Base-by-base conservation (phyloP, 2,888 invertebrate genomes). In the Atethmia centrago region DNA sequence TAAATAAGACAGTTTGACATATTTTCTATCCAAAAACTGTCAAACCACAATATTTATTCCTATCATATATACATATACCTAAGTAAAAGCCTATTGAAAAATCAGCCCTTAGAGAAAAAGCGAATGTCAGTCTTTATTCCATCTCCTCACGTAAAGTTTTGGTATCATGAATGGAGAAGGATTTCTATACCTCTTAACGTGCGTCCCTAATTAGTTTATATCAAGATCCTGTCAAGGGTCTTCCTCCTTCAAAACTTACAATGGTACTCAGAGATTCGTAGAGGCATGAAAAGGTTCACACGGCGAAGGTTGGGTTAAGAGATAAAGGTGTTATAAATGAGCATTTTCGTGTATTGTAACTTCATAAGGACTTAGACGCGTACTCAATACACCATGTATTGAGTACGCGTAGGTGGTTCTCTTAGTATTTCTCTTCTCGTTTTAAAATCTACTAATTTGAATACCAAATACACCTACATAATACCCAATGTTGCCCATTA, bases 271-370 rank as follows among this genome's bases (percentile, higher is more conserved):
- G 40, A 67, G 64, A 58, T 65, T 61, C 68, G 83, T 71, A 45
- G 61, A 16, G 71, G 67, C 67, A 71, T 82, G 70, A 71, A 82
- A 85, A 67, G 85, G 70, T 71, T 70, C 82, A 65, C 68, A 81
- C 65, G 51, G 25, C 1, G 51, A 68, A 56, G 53, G 51, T 66
- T 51, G 40, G 47, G 49, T 58, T 28, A 31, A n/a, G 36, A 66
- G 36, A n/a, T 55, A 66, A 21, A 59, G 49, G 51, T 68, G 47
- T 74, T 40, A 47, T 49, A 31, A 71, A 56, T 69, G 49, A 75
- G 45, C 28, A 59, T 59, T 66, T 61, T 42, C 25, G n/a, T 7
- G n/a, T 3, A n/a, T 31, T 58, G 2, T 64, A 7, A 19, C 19
- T 31, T 64, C 3, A 5, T 21, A 63, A 16, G 51, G 9, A 63